Evolutionary conservation across 1,140 invertebrate genomes (phyloP).

Genomic region (Bombus confusus): DNA sequence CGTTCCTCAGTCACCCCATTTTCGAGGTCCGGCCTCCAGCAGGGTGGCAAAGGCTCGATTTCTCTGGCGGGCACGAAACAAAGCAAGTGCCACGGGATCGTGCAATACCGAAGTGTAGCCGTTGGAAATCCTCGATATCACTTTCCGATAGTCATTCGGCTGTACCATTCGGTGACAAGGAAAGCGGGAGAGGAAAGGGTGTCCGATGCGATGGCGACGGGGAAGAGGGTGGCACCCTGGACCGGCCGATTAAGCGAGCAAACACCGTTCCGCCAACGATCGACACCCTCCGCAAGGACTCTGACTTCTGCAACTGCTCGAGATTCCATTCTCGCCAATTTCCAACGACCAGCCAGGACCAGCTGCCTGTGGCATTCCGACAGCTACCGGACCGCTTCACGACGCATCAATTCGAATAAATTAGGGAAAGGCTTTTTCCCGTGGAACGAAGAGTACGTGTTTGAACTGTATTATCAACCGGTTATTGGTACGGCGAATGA

Average conservation of each 20-base stretch:
- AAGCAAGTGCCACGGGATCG: constrained; percentile 74
- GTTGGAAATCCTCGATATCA: constrained; percentile 73
- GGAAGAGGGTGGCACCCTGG: constrained; percentile 25
- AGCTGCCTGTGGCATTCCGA: constrained; percentile 57
- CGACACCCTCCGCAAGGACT: constrained; percentile 62
- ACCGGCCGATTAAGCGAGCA: constrained; percentile 60
- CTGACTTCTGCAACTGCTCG: constrained; percentile 65
- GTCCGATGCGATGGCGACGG: neutral
- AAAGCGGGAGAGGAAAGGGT: constrained; percentile 38
- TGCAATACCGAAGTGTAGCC: constrained; percentile 66
- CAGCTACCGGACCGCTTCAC: constrained; percentile 3
- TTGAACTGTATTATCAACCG: neutral
- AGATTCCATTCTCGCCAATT: constrained; percentile 71
- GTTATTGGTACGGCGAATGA: neutral
- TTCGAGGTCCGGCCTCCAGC: neutral
- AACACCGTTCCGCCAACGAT: constrained; percentile 55
- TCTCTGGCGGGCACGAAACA: constrained; percentile 65
- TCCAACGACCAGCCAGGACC: constrained; percentile 45
- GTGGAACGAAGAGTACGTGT: neutral
- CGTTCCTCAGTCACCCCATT: constrained; percentile 45
- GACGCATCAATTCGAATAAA: constrained; percentile 55
- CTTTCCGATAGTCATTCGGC: constrained; percentile 70
- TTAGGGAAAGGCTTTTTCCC: constrained; percentile 19
- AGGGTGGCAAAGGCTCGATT: constrained; percentile 30
- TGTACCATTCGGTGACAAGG: constrained; percentile 33